Evolutionary conservation across 2,888 invertebrate genomes (phyloP).

Genomic region (Subacronicta megacephala): DNA sequence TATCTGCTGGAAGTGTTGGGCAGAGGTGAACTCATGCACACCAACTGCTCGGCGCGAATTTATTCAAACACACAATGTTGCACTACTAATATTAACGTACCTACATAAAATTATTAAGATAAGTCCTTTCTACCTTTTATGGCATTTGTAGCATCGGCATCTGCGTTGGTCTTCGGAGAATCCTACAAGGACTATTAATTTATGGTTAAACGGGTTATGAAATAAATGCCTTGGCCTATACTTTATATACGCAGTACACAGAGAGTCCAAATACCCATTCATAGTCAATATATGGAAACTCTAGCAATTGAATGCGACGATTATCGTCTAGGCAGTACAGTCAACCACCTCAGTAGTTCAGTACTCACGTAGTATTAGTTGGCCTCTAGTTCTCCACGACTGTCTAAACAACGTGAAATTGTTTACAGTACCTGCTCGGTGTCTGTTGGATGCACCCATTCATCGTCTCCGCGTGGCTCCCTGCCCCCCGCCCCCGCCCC

Average conservation of each 20-base stretch:
- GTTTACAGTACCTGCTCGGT: conserved; percentile 47
- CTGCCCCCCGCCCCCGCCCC: conserved; percentile 16
- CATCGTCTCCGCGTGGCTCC: conserved; percentile 44
- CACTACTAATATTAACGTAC: no score
- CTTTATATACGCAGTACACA: background rate
- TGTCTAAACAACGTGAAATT: conserved; percentile 44
- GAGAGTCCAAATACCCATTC: background rate
- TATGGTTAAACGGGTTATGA: no score
- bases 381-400: conserved; percentile 22
- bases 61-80: no score
- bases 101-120: no score
- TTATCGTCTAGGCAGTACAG: conserved; percentile 35
- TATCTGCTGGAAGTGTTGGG: no score
- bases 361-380: conserved; percentile 24
- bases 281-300: conserved; percentile 1
- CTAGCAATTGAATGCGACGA: conserved; percentile 16
- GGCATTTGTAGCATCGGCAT: no score
- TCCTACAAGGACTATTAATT: no score
- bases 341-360: conserved; percentile 10
- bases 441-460: conserved; percentile 55
- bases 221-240: no score
- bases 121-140: no score
- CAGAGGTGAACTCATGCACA: no score
- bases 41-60: no score
- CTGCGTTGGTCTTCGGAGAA: no score